Evolutionary conservation across 2,797 vertebrate species (phyloP).

Genomic region (Sebastes miniatus): DNA sequence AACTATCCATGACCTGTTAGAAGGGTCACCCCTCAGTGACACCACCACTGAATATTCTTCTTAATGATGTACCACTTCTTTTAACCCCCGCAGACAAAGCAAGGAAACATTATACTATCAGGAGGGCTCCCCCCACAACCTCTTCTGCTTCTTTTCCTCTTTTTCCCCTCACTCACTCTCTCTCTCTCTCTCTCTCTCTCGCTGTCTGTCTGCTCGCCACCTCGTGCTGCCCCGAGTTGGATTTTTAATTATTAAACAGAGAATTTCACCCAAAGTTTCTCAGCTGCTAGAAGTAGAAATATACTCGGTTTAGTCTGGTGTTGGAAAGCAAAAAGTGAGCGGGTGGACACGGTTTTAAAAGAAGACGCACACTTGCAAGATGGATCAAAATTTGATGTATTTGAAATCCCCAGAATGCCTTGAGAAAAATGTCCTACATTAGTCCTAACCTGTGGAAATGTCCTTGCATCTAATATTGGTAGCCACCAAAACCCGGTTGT

Average conservation of each 20-base stretch:
- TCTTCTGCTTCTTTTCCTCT: background rate
- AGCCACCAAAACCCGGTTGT: background rate
- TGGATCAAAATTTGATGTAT: background rate
- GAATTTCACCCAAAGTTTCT: constrained; percentile 58
- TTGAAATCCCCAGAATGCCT: background rate
- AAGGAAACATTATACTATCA: constrained; percentile 66
- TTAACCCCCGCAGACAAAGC: constrained; percentile 73
- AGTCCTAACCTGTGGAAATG: background rate
- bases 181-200: background rate
- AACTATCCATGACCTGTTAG: constrained; percentile 78
- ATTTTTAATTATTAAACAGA: constrained; percentile 75
- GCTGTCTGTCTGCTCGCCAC: constrained; percentile 31
- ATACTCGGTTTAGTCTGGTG: constrained; percentile 13
- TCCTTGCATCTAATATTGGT: background rate
- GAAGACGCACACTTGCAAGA: background rate
- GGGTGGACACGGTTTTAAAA: background rate
- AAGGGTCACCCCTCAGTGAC: constrained; percentile 67
- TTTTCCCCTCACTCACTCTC: background rate
- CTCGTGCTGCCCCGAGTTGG: constrained; percentile 46
- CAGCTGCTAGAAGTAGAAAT: constrained; percentile 13
- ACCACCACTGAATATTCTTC: constrained; percentile 71
- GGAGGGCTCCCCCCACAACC: constrained; percentile 34
- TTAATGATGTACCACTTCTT: constrained; percentile 75
- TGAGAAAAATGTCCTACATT: background rate
- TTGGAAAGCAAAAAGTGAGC: constrained; percentile 7